Percentiles rank a stretch among this genome's conserved stretches.
Conservation (phyloP, 2,888 invertebrate species). For the Spodoptera exigua region DNA sequence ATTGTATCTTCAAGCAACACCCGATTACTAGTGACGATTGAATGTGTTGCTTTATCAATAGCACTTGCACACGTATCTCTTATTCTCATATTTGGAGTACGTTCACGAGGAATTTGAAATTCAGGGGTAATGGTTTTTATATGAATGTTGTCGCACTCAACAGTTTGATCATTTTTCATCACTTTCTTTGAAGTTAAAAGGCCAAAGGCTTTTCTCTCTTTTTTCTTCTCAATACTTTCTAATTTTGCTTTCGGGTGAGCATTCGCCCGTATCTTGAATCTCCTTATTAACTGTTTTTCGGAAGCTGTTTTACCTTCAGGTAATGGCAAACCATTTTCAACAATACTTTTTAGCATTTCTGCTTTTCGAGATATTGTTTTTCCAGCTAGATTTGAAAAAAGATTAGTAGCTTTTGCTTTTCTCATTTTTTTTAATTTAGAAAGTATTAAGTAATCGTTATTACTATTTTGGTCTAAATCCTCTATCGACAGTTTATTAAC, state of each 20-base stretch:
- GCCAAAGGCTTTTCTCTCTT: conserved; percentile 64
- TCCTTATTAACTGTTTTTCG: conserved; percentile 67
- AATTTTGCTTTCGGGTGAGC: conserved; percentile 63
- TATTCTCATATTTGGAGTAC: conserved; percentile 74
- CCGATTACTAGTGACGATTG: conserved; percentile 8
- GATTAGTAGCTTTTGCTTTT: too few species aligned
- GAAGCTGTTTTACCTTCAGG: conserved; percentile 68
- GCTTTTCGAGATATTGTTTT: conserved; percentile 67
- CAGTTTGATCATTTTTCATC: conserved; percentile 73
- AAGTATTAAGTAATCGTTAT: too few species aligned
- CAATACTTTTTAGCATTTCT: conserved; percentile 67
- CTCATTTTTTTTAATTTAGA: too few species aligned
- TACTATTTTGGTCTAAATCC: too few species aligned
- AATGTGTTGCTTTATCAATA: conserved; percentile 64
- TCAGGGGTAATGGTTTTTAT: conserved; percentile 80
- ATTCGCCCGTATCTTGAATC: conserved; percentile 59
- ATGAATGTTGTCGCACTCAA: conserved; percentile 80
- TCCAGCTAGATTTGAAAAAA: conserved; percentile 40
- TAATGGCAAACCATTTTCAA: conserved; percentile 66
- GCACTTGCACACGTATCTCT: conserved; percentile 77
- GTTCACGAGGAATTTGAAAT: conserved; percentile 76
- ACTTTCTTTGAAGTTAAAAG: conserved; percentile 43
- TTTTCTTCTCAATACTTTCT: conserved; percentile 64
- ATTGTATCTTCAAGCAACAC: neutral
- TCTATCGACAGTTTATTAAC: too few species aligned